Conservation (phyloP, 2,797 vertebrate species). For the Meda fulgida region DNA sequence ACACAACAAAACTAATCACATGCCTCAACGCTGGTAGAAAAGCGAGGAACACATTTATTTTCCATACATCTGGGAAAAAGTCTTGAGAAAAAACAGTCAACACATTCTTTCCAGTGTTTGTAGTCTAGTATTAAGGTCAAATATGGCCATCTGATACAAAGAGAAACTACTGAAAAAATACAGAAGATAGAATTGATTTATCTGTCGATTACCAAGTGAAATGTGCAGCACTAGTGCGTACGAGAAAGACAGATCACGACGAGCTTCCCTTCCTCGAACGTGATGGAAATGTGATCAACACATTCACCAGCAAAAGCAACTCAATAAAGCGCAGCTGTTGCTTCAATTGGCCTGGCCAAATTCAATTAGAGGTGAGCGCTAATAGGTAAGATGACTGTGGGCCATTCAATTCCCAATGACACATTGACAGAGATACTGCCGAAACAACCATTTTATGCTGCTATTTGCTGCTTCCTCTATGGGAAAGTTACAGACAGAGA, state of each 20-base stretch:
- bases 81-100: not conserved
- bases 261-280: slow-evolving; percentile 42
- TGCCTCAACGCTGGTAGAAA: not conserved
- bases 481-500: slow-evolving; percentile 20
- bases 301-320: slow-evolving; percentile 61
- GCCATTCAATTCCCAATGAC: slow-evolving; percentile 61
- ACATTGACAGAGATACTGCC: slow-evolving; percentile 31
- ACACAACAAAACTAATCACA: slow-evolving; percentile 12
- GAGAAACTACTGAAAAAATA: not conserved
- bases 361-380: slow-evolving; percentile 70
- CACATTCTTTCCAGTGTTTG: not conserved
- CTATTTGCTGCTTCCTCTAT: slow-evolving; percentile 8
- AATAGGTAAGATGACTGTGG: slow-evolving; percentile 65
- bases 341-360: slow-evolving; percentile 68
- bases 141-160: not conserved
- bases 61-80: not conserved
- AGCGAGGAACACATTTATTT: not conserved
- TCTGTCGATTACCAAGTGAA: not conserved
- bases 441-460: slow-evolving; percentile 39
- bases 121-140: not conserved
- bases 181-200: not conserved
- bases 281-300: slow-evolving; percentile 63
- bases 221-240: not conserved
- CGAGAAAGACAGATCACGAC: slow-evolving; percentile 15
- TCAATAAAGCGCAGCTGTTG: slow-evolving; percentile 67